Evolutionary conservation across 2,113 vertebrate species (phyloP), one percentile per base, ranked within the genome.

Genomic region (Mormyrus lacerda): DNA sequence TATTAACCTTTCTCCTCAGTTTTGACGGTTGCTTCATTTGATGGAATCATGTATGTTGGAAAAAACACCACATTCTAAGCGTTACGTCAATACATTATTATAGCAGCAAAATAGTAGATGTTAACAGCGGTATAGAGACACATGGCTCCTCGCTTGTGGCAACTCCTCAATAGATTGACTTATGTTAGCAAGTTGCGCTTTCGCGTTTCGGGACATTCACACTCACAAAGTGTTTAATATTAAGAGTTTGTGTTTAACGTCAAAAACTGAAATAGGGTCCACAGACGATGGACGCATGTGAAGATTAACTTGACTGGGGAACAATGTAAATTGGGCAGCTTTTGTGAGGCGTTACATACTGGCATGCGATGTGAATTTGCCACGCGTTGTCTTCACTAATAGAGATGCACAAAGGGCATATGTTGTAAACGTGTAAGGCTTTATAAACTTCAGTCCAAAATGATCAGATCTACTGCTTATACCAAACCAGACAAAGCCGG

Each of bases 241-340:
- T n/a, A 5, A 85, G 24, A 58, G 79, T 85, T 83, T 89, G 73
- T 27, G 19, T 19, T 55, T 89, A 8, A 61, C 79, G 17, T 51
- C 24, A 65, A 83, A 61, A 15, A 45, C 51, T 58, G 35, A 61
- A 89, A 85, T 13, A 17, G 76, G 39, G 61, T 31, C 61, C 55
- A 44, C 39, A 27, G 51, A 42, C 65, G 44, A 76, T 79, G 87
- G 48, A 88, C 88, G 73, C 39, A 89, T 51, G 73, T 58, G 50
- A 89, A 89, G 50, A 89, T 89, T 42, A 89, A 35, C 76, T 89
- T 89, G 79, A 89, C 88, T 55, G 88, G 50, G 31, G 76, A 89
- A 89, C 79, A 55, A 61, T 89, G 88, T 39, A 58, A 84, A 89
- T 44, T 89, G 50, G 48, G 76, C 88, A 13, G 88, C 35, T 84